A percentile compares a stretch with the other conserved stretches of the same genome.
Evolutionary conservation across 2,113 vertebrate species (phyloP).

Genomic region (Nothobranchius kuhntae): DNA sequence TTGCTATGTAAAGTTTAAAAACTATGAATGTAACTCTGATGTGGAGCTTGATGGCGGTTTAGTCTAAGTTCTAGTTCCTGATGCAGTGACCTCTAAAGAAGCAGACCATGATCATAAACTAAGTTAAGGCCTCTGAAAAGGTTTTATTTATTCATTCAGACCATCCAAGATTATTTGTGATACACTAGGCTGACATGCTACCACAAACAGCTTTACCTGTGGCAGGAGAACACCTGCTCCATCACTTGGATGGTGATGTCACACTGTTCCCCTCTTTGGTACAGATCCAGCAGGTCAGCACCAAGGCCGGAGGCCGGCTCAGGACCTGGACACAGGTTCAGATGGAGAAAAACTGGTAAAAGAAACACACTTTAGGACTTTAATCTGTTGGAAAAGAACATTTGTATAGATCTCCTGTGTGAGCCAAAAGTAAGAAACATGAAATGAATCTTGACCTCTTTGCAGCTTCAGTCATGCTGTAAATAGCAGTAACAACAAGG

Average conservation of each 20-base stretch:
- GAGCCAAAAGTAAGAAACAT: slow-evolving; percentile 6
- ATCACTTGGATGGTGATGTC: slow-evolving; percentile 88
- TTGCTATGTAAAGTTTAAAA: too few relatives aligned
- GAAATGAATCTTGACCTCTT: slow-evolving; percentile 2
- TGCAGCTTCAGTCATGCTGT: neutral
- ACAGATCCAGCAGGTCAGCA: slow-evolving; percentile 86
- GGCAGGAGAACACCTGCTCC: slow-evolving; percentile 85
- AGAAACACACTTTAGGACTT: neutral
- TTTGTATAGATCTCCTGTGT: neutral
- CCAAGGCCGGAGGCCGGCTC: slow-evolving; percentile 87
- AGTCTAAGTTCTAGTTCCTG: too few relatives aligned
- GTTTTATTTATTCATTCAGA: too few relatives aligned
- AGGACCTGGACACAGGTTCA: slow-evolving; percentile 41
- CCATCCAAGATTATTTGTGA: too few relatives aligned
- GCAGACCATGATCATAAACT: too few relatives aligned
- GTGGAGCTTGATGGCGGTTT: too few relatives aligned
- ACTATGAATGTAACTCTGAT: too few relatives aligned
- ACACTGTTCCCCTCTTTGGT: slow-evolving; percentile 79
- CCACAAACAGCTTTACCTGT: slow-evolving; percentile 81
- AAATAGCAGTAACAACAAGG: slow-evolving; percentile 27
- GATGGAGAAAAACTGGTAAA: neutral
- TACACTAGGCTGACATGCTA: neutral
- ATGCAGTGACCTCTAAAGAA: too few relatives aligned
- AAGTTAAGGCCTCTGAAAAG: too few relatives aligned
- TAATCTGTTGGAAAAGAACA: neutral